Conservation (phyloP, 2,797 vertebrate genomes). For the Phoebastria nigripes region DNA sequence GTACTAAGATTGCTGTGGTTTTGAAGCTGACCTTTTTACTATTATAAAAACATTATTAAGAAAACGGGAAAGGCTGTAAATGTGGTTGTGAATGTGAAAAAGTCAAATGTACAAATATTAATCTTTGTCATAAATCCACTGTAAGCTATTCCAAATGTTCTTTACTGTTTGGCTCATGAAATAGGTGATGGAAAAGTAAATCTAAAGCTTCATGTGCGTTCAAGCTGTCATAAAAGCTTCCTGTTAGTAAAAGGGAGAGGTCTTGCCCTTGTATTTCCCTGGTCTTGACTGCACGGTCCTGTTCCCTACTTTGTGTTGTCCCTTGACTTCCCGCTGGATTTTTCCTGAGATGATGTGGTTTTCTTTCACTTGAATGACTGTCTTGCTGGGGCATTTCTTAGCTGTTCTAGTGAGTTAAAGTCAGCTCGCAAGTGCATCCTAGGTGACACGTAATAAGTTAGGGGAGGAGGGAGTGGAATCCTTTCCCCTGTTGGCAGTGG, state of each 20-base stretch:
- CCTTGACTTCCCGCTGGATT: background rate
- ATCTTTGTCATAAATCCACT: background rate
- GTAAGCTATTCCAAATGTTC: background rate
- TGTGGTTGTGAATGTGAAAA: background rate
- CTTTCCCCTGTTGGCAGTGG: background rate
- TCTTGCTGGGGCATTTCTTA: background rate
- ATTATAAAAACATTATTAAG: background rate
- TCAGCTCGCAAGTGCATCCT: background rate
- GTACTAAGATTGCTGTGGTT: background rate
- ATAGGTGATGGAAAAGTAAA: background rate
- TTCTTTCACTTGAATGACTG: background rate
- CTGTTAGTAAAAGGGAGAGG: background rate
- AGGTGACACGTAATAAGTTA: background rate
- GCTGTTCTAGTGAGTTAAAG: background rate
- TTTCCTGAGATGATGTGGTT: background rate
- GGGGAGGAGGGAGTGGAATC: background rate
- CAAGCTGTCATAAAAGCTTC: background rate
- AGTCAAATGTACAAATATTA: background rate
- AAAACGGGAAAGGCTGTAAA: background rate
- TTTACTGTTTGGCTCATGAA: background rate
- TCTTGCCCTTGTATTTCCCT: background rate
- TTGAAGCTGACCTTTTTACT: background rate
- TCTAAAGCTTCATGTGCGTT: background rate
- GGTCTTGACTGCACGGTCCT: fast-evolving
- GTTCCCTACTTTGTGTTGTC: background rate